A percentile compares a stretch with the other conserved stretches of the same genome.
phyloP scores from a whole-genome alignment of 2,888 invertebrate species.

The Stratiomys singularior region DNA sequence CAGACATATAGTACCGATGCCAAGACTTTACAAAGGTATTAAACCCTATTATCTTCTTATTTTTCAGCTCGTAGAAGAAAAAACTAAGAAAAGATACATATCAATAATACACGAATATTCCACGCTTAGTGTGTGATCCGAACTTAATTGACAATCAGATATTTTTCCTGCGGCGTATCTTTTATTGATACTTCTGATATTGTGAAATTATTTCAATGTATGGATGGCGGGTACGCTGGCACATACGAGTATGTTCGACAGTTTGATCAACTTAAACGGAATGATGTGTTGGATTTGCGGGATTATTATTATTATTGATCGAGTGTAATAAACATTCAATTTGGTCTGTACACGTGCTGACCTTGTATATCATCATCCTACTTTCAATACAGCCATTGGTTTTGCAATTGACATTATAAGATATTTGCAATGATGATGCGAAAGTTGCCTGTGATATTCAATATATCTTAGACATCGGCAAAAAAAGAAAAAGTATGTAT shows the following conservation, averaged over 20 bases:
- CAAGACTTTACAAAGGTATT: background rate
- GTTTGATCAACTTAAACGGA: background rate
- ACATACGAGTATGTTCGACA: no score
- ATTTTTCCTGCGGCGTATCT: background rate
- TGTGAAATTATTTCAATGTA: background rate
- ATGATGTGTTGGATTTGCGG: background rate
- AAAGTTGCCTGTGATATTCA: no score
- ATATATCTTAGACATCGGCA: no score
- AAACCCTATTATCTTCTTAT: background rate
- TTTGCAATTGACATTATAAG: no score
- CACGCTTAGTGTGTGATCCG: background rate
- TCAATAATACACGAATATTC: background rate
- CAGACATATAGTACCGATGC: background rate
- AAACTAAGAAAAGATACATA: no score
- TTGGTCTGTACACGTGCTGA: background rate
- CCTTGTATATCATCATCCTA: constrained; percentile 5
- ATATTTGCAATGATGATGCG: no score
- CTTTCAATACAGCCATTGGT: background rate
- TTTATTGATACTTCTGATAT: background rate
- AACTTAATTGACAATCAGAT: constrained; percentile 1
- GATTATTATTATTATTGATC: background rate
- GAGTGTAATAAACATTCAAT: constrained; percentile 9
- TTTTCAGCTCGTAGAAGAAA: no score
- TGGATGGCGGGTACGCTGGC: background rate
- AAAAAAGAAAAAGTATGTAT: no score